Base-by-base conservation (phyloP, 92 coral and sea anemone genomes). In the Paramuricea clavata region DNA sequence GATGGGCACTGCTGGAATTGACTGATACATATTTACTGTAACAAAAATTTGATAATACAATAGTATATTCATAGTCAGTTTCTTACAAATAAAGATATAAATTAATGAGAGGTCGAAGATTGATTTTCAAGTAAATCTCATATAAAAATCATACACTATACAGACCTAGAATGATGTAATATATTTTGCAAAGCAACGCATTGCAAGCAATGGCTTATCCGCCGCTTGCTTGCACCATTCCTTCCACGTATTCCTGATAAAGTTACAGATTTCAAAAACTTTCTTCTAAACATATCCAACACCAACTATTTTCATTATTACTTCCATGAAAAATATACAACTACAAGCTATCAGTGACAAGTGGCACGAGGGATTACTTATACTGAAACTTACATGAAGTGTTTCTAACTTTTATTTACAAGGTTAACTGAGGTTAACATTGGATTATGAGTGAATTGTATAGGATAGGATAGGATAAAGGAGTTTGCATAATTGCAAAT, bases 141-240 rank as follows among this genome's bases (percentile, higher is more conserved):
- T 71, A 57, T 68, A 85, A 59, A 56, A n/a, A 56, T 1, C 64
- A 23, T 56, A 56, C 6, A 56, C 21, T 16, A 65, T 65, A 65
- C 72, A 65, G 39, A 65, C 72, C 72, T 65, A 65, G 12, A 21
- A 33, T 65, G 72, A 65, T 65, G 72, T 16, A 31, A 65, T 33
- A 26, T 27, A 65, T 27, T 65, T 65, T 31, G 72, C 36, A 28
- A 31, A 16, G 72, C 39, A 31, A 65, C 72, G 28, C 72, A 65
- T 65, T 65, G 72, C 39, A 33, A 26, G 36, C 72, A 65, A 65
- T 31, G 72, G 8, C 41, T 17, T 65, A 65, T 31, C 72, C 41
- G 27, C 72, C 41, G n/a, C 36, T 28, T 65, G 41, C 36, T 65
- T 65, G 12, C 6, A 13, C 72, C 19, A 28, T 13, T 65, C 28